A percentile compares a stretch with the other conserved stretches of the same genome.
Conservation (phyloP, 1,140 invertebrate genomes). For the Cotesia glomerata region DNA sequence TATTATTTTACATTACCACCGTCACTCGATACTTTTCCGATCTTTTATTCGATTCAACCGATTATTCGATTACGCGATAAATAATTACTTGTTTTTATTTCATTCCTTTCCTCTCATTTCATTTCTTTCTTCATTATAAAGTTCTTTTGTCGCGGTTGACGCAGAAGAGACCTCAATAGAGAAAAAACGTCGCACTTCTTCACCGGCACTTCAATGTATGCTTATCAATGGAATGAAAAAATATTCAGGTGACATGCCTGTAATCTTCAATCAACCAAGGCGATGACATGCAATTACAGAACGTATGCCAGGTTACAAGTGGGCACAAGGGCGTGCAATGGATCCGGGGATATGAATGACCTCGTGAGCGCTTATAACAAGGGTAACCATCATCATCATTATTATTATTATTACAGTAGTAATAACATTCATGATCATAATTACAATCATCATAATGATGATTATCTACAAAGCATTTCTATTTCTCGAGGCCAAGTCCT, state of each 20-base stretch:
- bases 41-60: conserved; percentile 18
- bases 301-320: conserved; percentile 23
- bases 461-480: background rate
- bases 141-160: background rate
- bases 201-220: background rate
- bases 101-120: background rate
- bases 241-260: conserved; percentile 35
- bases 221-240: conserved; percentile 3
- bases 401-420: background rate
- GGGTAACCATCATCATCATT: background rate
- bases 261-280: conserved; percentile 44
- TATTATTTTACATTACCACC: conserved; percentile 23
- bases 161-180: no score
- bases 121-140: background rate
- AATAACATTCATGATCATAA: background rate
- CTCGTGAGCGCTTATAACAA: background rate
- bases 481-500: background rate
- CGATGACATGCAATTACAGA: conserved; percentile 39
- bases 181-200: background rate
- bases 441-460: background rate
- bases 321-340: background rate
- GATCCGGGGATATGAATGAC: background rate
- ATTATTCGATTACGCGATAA: conserved; percentile 14
- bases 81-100: background rate
- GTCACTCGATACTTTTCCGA: conserved; percentile 24